A percentile compares a stretch with the other conserved stretches of the same genome.
Conservation (phyloP, 2,888 invertebrate genomes). For the Drosophila paranaensis region DNA sequence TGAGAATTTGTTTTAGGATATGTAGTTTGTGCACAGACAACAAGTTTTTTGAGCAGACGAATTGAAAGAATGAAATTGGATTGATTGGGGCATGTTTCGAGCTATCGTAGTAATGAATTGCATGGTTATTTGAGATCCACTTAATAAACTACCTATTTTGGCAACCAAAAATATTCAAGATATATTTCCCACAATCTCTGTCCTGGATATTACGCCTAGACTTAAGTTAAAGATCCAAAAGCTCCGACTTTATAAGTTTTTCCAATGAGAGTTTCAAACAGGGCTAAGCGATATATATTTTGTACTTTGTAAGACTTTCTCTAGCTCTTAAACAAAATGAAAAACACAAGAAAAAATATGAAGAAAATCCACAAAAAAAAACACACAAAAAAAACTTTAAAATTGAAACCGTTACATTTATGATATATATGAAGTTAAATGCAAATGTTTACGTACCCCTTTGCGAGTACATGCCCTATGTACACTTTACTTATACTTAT, state of each 20-base stretch:
- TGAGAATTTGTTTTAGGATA: conserved; percentile 1
- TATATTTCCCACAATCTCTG: conserved; percentile 36
- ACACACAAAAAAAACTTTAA: conserved; percentile 23
- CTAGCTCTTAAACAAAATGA: conserved; percentile 28
- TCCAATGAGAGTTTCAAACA: conserved; percentile 48
- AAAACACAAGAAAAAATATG: background rate
- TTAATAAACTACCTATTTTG: conserved; percentile 8
- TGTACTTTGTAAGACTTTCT: conserved; percentile 65
- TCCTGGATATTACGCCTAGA: conserved; percentile 21
- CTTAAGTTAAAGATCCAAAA: conserved; percentile 26
- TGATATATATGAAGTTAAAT: conserved; percentile 41
- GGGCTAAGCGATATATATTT: conserved; percentile 49
- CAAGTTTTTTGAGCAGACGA: conserved; percentile 23
- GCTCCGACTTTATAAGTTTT: conserved; percentile 24
- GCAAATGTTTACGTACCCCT: conserved; percentile 47
- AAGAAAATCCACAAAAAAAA: background rate
- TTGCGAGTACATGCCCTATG: conserved; percentile 43
- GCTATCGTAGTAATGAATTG: conserved; percentile 3
- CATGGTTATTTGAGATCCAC: conserved; percentile 11
- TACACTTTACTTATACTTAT: conserved; percentile 58
- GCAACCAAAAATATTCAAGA: conserved; percentile 12
- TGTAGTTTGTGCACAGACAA: conserved; percentile 6
- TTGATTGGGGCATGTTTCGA: conserved; percentile 4
- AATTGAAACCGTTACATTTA: conserved; percentile 50
- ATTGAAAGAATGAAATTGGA: background rate